Evolutionary conservation across 1,140 invertebrate genomes (phyloP).

Genomic region (Arctopsyche grandis): DNA sequence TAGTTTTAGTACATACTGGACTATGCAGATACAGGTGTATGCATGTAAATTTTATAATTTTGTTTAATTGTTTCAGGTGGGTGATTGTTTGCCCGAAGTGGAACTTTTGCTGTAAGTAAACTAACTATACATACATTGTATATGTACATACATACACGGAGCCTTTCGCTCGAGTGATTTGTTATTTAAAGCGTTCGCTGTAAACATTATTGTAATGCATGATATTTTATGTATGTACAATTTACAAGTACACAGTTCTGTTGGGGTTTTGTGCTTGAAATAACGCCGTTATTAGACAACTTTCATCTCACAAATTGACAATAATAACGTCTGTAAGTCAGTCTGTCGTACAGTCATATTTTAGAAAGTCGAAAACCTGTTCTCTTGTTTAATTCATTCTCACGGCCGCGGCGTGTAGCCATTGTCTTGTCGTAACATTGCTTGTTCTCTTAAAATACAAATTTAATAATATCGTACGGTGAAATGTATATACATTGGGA

Average conservation of each 20-base stretch:
- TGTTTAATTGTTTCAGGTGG: too few species aligned
- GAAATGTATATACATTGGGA: background rate
- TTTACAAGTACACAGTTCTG: background rate
- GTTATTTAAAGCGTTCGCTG: too few species aligned
- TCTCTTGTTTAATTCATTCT: conserved; percentile 43
- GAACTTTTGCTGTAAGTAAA: too few species aligned
- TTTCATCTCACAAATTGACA: conserved; percentile 45
- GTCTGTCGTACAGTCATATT: conserved; percentile 30
- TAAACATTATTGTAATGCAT: conserved; percentile 4
- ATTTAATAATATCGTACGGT: background rate
- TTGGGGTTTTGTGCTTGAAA: background rate
- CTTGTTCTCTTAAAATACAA: background rate
- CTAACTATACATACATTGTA: too few species aligned
- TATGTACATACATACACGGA: too few species aligned
- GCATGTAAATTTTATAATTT: too few species aligned
- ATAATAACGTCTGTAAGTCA: conserved; percentile 24
- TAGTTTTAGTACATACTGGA: too few species aligned
- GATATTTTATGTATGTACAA: conserved; percentile 19
- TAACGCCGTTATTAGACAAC: conserved; percentile 13
- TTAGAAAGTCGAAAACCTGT: conserved; percentile 45
- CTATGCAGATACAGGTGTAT: too few species aligned
- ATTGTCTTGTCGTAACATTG: conserved; percentile 42
- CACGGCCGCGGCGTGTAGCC: conserved; percentile 33
- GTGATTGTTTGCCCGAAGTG: too few species aligned
- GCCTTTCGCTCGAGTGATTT: too few species aligned